Evolutionary conservation across 1,140 invertebrate species (phyloP), one percentile per base, ranked within the genome.

Genomic region (Heliconius nattereri): DNA sequence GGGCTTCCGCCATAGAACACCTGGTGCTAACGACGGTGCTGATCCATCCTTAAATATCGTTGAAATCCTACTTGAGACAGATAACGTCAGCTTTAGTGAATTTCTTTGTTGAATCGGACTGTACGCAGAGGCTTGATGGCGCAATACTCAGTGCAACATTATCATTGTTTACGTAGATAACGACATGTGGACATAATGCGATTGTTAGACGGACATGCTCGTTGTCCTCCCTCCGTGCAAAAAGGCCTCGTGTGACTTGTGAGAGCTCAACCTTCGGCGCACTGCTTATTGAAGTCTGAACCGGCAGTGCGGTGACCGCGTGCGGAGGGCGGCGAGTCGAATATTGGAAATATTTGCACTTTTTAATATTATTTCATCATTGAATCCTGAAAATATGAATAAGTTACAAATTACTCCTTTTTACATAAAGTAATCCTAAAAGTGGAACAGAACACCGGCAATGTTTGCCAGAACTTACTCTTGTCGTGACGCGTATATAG

Each of bases 261-360:
- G 54, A 23, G 54, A 73, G 60, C 66, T 75, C 35, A 60, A 71
- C 81, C 78, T 81, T 76, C 76, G 57, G n/a, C 26, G 16, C 45
- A 45, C 73, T 23, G 37, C n/a, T 71, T 72, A 45, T 71, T 70
- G 57, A 70, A 54, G 7, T 74, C 37, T 66, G 13, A 66, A 60
- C 66, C 32, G 78, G 72, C 54, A 70, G n/a, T 23, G 57, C 7
- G 1, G 72, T 16, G 71, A 45, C 29, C 29, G 29, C 29, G 32
- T 32, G 32, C 40, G n/a, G 8, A 57, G 54, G 54, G 7, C 20
- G 0, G 3, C 54, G 54, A 57, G 2, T 9, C 54, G n/a, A n/a
- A 9, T 23, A 23, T 9, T 57, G 8, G n/a, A 45, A 45, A 45
- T 45, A 45, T 13, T 45, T 45, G 13, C 40, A 45, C 40, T 45